Evolutionary conservation across 1,140 invertebrate species (phyloP).

Genomic region (Magallana gigas): DNA sequence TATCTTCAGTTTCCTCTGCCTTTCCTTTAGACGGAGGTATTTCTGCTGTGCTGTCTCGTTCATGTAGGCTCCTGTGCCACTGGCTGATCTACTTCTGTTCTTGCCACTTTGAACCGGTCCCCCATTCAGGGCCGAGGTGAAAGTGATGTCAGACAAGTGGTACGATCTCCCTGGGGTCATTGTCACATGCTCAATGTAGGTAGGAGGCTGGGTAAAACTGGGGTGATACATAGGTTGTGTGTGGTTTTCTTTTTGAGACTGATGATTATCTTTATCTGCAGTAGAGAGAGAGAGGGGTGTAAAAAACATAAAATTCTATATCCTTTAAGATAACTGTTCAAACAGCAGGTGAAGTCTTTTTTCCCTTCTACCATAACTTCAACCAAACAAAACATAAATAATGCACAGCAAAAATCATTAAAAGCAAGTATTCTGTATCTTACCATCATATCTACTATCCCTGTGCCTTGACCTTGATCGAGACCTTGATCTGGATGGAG

Average conservation of each 20-base stretch:
- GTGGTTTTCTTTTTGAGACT: conserved; percentile 25
- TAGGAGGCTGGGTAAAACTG: conserved; percentile 31
- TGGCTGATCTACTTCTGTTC: conserved; percentile 13
- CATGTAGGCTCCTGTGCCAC: conserved; percentile 48
- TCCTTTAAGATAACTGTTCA: too few relatives aligned
- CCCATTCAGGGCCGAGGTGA: conserved; percentile 51
- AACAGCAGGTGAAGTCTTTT: too few relatives aligned
- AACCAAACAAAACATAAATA: too few relatives aligned
- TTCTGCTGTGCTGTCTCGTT: conserved; percentile 66
- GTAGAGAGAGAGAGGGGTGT: not conserved
- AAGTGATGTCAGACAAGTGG: conserved; percentile 55
- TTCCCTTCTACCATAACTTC: too few relatives aligned
- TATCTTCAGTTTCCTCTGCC: conserved; percentile 65
- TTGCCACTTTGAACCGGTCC: not conserved
- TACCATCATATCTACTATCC: conserved; percentile 28
- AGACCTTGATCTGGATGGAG: conserved; percentile 60
- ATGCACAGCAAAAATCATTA: too few relatives aligned
- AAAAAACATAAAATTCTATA: too few relatives aligned
- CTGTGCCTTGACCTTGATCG: conserved; percentile 67
- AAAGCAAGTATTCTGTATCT: not conserved
- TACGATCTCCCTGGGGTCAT: conserved; percentile 44
- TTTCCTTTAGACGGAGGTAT: conserved; percentile 68
- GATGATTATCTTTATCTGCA: conserved; percentile 6
- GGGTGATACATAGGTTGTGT: conserved; percentile 22
- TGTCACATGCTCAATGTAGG: conserved; percentile 20